Evolutionary conservation across 2,888 invertebrate species (phyloP).

Genomic region (Thyatira batis): DNA sequence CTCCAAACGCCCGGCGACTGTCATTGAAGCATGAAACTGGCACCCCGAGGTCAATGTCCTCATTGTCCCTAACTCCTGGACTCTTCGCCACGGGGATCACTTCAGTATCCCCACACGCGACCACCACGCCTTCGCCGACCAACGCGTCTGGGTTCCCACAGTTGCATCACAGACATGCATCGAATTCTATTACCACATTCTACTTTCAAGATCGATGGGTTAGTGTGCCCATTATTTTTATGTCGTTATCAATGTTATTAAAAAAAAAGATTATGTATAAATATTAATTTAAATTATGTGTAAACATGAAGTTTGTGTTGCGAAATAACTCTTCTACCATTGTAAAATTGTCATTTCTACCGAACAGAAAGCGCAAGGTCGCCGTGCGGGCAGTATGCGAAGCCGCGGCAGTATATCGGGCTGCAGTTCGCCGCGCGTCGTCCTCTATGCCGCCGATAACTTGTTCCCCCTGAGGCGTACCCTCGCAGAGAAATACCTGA

Average conservation of each 20-base stretch:
- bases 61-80: slow-evolving; percentile 64
- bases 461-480: slow-evolving; percentile 90
- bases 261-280: no score
- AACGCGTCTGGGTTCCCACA: slow-evolving; percentile 75
- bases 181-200: slow-evolving; percentile 87
- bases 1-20: slow-evolving; percentile 85
- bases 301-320: no score
- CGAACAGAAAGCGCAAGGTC: slow-evolving; percentile 73
- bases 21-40: slow-evolving; percentile 87
- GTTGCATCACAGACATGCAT: slow-evolving; percentile 76
- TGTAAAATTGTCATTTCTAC: neutral
- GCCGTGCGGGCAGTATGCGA: slow-evolving; percentile 73
- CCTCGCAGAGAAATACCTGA: slow-evolving; percentile 91
- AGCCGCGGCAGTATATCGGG: slow-evolving; percentile 75
- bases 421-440: slow-evolving; percentile 83
- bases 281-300: no score
- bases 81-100: slow-evolving; percentile 62
- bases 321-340: no score
- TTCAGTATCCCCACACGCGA: slow-evolving; percentile 75
- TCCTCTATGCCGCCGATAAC: slow-evolving; percentile 87
- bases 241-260: no score
- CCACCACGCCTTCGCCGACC: slow-evolving; percentile 78
- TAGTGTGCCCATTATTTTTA: no score
- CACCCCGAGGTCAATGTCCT: slow-evolving; percentile 85
- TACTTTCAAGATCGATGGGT: slow-evolving; percentile 90